Base-by-base conservation (phyloP, 2,797 vertebrate species). In the Florisuga fusca region DNA sequence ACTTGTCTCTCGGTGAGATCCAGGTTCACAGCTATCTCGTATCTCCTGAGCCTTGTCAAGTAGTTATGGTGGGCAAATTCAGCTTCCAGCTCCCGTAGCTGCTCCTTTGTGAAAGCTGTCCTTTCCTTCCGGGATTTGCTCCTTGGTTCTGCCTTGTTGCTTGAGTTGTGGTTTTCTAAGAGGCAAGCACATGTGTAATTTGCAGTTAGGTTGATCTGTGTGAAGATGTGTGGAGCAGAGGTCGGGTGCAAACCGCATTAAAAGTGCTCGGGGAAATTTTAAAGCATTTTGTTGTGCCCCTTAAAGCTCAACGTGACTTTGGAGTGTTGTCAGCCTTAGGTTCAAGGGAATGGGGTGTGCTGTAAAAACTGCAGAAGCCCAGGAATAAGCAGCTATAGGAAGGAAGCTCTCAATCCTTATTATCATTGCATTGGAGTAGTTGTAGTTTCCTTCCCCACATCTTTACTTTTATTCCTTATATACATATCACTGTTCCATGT, bases 51-150 rank as follows among this genome's bases (percentile, higher is more conserved):
- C 66, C 99, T 96, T n/a, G 99, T 99, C 98, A 99, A 96, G 97
- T 99, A 99, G 98, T 99, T 99, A 23, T 99, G 99, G 94, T 99
- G 99, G 57, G 99, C 99, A 92, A 99, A 99, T 96, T 99, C 99
- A 0, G 99, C 99, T 89, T 99, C 99, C 93, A 99, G 98, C 97
- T 99, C 99, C 48, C 98, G 97, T 21, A 99, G 98, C 98, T 99
- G 99, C 96, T 99, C 99, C 94, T 99, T 99, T 51, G 99, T 99
- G 98, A 99, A 99, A 5, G 99, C 99, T 0, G 99, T 99, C 87
- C 99, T 98, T 94, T 99, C 99, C 95, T 99, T 99, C 68, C 99
- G 97, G 10, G 99, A 98, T 90, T 98, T 99, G 98, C 98, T 99
- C 98, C 98, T 97, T 25, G 97, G 97, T 69, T 99, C 99, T 21